A percentile compares a stretch with the other conserved stretches of the same genome.
phyloP scores from a whole-genome alignment of 2,888 invertebrate genomes.

The Melinaea marsaeus region DNA sequence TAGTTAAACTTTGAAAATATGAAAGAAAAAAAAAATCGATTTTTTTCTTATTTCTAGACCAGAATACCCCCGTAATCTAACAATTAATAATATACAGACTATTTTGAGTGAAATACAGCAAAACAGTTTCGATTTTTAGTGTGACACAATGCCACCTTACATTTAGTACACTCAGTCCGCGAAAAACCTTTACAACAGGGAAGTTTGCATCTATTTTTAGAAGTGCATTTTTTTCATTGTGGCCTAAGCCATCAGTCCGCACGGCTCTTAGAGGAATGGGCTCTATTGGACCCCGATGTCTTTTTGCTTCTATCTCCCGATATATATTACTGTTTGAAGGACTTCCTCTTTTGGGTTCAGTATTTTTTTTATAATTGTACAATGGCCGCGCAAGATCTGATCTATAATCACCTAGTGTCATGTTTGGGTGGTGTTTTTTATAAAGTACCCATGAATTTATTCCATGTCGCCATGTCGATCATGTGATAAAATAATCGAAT shows the following conservation, averaged over 20 bases:
- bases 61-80: background rate
- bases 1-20: no score
- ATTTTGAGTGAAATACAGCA: constrained; percentile 30
- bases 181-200: constrained; percentile 33
- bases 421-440: constrained; percentile 28
- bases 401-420: constrained; percentile 28
- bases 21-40: no score
- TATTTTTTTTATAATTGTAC: constrained; percentile 29
- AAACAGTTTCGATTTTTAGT: constrained; percentile 36
- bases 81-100: constrained; percentile 23
- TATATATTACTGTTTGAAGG: constrained; percentile 28
- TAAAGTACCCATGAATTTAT: constrained; percentile 32
- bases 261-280: constrained; percentile 30
- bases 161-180: constrained; percentile 34
- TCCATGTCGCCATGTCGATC: constrained; percentile 28
- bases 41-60: no score
- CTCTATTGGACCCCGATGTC: constrained; percentile 30
- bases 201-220: constrained; percentile 35
- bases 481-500: constrained; percentile 31
- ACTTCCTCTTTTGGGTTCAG: constrained; percentile 30
- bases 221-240: no score
- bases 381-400: constrained; percentile 30
- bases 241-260: constrained; percentile 35
- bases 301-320: constrained; percentile 31
- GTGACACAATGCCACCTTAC: constrained; percentile 33